Evolutionary conservation across 2,888 invertebrate species (phyloP), one percentile per base, ranked within the genome.

Genomic region (Tiphia femorata): DNA sequence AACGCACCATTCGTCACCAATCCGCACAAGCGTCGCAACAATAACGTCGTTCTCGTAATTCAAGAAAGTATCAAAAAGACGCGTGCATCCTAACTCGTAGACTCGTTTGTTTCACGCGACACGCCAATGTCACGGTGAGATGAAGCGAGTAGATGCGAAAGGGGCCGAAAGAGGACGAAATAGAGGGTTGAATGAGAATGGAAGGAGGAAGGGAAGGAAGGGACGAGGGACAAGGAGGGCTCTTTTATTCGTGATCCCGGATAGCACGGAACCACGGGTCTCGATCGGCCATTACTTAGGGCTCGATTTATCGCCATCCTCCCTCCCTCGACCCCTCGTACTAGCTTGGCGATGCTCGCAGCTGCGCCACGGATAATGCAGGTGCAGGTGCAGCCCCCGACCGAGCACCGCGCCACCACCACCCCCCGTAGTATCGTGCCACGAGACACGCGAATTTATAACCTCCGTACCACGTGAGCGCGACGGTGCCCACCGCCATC

Each of bases 211-310:
- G 6, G 33, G 4, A 2, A 33, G 38, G 10, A 8, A 2, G 16
- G 14, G 37, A 14, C 12, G 3, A 14, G 17, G 6, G 4, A 8
- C 10, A 20, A 8, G 7, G 30, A 38, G 20, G 7, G 10, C 47
- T 21, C 58, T 48, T 62, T 67, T 43, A 63, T 57, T 57, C 53
- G 47, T 53, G 66, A 66, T 51, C 41, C 44, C 42, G 17, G 23
- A 25, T 44, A 54, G 50, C 49, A 47, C 37, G 46, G 42, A 61
- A 49, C 33, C 56, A 48, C 58, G 10, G 46, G 52, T 38, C 49
- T 57, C 62, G 62, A 53, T 52, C 66, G 62, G 59, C 61, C 68
- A 62, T 72, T 68, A 68, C 72, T 72, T 70, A 58, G 58, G 58
- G 49, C 50, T 58, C 64, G 67, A 72, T 72, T 72, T 72, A 68